phyloP scores from a whole-genome alignment of 64 coral and sea anemone genomes.

The Astreopora myriophthalma region DNA sequence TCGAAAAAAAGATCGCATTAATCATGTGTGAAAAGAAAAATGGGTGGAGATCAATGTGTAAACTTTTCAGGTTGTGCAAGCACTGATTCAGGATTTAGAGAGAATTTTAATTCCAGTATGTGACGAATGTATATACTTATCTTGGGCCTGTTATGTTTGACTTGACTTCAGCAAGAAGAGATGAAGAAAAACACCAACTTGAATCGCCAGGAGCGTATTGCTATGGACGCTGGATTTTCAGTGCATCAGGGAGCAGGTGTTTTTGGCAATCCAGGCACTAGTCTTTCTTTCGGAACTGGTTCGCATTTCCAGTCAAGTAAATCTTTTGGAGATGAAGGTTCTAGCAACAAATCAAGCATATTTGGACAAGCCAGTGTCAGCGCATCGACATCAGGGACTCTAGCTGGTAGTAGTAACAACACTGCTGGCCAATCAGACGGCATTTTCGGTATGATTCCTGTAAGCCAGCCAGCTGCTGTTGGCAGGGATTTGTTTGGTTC shows the following conservation, averaged over 20 bases:
- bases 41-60: too few relatives aligned
- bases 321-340: neutral
- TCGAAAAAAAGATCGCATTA: too few relatives aligned
- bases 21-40: too few relatives aligned
- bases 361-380: neutral
- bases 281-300: neutral
- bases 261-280: too few relatives aligned
- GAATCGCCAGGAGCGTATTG: too few relatives aligned
- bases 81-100: too few relatives aligned
- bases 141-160: neutral
- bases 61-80: too few relatives aligned
- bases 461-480: constrained; percentile 32
- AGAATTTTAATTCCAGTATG: too few relatives aligned
- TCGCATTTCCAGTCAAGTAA: neutral
- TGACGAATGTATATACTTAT: too few relatives aligned
- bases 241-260: neutral
- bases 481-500: neutral
- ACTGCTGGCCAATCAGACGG: neutral
- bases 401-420: neutral
- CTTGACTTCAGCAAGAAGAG: constrained; percentile 65
- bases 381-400: neutral
- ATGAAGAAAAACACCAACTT: constrained; percentile 58
- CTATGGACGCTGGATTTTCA: neutral
- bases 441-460: constrained; percentile 29
- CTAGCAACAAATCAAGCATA: neutral